These are phyloP conservation scores for Bicyclus anynana DNA, from an alignment of 1,140 invertebrate genomes.

Conservation along the genomic window DNA sequence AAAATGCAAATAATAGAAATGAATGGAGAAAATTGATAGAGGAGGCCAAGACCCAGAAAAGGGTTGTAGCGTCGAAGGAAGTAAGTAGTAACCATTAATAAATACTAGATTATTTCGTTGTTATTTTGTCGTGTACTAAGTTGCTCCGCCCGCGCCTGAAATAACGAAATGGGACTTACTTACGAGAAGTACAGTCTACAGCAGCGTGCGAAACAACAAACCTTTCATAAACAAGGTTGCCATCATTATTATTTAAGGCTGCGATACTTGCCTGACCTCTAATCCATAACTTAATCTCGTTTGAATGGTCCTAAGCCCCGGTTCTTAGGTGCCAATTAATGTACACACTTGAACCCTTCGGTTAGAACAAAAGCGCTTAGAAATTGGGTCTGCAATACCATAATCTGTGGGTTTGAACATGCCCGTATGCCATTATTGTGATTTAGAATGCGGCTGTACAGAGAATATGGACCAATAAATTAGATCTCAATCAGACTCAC, in stretches of 20 bases:
- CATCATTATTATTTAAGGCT: background rate
- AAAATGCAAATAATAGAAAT: no score
- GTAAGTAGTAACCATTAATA: no score
- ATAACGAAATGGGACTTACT: no score
- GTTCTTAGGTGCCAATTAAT: conserved; percentile 2
- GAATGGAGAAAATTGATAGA: no score
- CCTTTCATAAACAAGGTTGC: background rate
- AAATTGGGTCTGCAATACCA: conserved; percentile 18
- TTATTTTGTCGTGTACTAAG: no score
- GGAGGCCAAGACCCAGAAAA: no score
- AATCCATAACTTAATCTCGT: conserved; percentile 1
- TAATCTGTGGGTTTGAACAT: conserved; percentile 27
- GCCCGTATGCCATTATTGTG: conserved; percentile 62
- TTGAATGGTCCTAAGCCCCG: conserved; percentile 4
- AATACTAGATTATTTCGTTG: no score
- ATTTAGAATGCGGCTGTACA: conserved; percentile 62
- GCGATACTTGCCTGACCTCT: background rate
- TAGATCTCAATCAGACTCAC: conserved; percentile 64
- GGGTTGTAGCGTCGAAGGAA: no score
- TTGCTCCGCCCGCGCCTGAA: no score
- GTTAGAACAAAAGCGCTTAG: conserved; percentile 16
- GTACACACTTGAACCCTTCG: conserved; percentile 12
- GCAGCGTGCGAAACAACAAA: no score
- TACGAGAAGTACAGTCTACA: no score
- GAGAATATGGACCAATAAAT: conserved; percentile 64